These are phyloP conservation scores for Sternotherus odoratus DNA, from an alignment of 2,797 vertebrate genomes.

Conservation along the genomic window DNA sequence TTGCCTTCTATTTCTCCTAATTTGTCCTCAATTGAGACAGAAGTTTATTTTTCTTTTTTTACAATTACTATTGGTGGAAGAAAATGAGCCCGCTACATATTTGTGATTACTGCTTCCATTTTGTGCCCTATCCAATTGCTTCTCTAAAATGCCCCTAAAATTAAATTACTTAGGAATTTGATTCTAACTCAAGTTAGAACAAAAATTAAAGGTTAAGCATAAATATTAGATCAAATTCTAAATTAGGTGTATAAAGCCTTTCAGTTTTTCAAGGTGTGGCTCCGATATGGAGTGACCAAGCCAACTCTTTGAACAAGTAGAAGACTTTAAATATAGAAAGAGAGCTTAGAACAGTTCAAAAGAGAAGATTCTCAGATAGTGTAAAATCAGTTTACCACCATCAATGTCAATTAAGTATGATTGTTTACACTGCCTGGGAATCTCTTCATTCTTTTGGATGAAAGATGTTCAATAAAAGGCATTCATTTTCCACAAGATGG, in stretches of 20 bases:
- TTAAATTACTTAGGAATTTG: background rate
- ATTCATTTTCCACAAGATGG: background rate
- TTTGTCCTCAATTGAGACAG: no score
- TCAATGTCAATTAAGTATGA: background rate
- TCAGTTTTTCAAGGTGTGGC: background rate
- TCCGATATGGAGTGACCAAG: background rate
- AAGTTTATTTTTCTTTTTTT: background rate
- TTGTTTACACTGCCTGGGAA: background rate
- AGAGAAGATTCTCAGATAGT: background rate
- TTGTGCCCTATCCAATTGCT: background rate
- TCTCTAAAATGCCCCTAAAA: background rate
- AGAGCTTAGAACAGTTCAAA: background rate
- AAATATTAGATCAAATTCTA: slow-evolving; percentile 31
- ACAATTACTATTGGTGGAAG: background rate
- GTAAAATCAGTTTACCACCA: background rate
- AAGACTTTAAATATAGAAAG: background rate
- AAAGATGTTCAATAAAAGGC: background rate
- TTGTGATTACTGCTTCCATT: background rate
- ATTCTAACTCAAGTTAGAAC: no score
- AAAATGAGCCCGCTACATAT: background rate
- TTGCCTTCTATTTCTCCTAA: no score
- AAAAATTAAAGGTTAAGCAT: no score
- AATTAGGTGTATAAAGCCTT: slow-evolving; percentile 41
- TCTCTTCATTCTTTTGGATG: background rate
- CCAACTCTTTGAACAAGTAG: background rate